Conservation (phyloP, 2,797 vertebrate species). For the Apodemus agrarius region DNA sequence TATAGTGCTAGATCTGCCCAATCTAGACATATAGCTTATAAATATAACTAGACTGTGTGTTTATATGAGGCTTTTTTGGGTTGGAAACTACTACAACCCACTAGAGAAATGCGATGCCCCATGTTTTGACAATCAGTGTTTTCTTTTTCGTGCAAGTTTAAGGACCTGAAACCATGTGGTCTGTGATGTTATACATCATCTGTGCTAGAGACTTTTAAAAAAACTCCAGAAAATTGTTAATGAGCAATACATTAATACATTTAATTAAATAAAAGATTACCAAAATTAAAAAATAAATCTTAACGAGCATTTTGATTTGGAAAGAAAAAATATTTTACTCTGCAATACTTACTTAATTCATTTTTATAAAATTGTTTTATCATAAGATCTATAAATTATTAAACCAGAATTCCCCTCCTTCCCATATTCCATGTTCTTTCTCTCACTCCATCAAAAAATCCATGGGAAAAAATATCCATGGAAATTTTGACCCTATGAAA, state of each 20-base stretch:
- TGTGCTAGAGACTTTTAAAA: not conserved
- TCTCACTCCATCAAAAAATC: not conserved
- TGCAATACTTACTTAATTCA: not conserved
- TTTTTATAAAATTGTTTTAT: not conserved
- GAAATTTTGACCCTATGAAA: not conserved
- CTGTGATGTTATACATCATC: not conserved
- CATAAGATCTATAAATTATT: not conserved
- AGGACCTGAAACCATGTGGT: not conserved
- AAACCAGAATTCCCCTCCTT: not conserved
- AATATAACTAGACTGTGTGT: not conserved
- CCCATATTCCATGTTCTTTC: not conserved
- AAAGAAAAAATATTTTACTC: not conserved
- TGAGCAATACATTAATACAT: too few species aligned
- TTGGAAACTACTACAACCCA: not conserved
- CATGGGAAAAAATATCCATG: not conserved
- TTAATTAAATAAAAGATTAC: too few species aligned
- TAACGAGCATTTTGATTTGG: not conserved
- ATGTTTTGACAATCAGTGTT: not conserved
- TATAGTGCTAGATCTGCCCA: not conserved
- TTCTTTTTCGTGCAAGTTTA: not conserved
- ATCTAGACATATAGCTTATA: not conserved
- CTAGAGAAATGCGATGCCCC: not conserved
- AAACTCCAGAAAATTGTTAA: not conserved
- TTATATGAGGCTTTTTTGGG: not conserved
- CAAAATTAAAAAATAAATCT: not conserved